Percentiles rank a stretch among this genome's conserved stretches.
Evolutionary conservation across 2,797 vertebrate species (phyloP).

Genomic region (Aulostomus chinensis): DNA sequence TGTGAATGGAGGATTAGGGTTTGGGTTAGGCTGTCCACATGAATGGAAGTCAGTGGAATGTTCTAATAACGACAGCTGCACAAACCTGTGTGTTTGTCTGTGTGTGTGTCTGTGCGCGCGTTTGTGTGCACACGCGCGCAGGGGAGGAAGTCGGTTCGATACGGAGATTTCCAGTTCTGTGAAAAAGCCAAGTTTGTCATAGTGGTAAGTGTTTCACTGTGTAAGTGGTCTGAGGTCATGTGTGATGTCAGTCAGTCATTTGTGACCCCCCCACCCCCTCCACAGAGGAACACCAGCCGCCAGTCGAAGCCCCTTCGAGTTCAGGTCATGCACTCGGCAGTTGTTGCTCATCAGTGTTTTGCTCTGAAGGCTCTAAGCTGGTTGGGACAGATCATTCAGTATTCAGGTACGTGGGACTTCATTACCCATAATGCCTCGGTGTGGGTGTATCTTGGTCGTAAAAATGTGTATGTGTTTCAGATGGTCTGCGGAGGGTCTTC

Average conservation of each 20-base stretch:
- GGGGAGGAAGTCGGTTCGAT: conserved; percentile 95
- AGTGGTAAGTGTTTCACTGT: conserved; percentile 81
- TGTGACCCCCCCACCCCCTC: background rate
- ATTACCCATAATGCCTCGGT: background rate
- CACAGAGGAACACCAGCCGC: conserved; percentile 93
- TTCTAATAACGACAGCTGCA: too few relatives aligned
- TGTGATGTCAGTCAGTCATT: too few relatives aligned
- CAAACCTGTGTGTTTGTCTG: background rate
- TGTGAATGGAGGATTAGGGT: too few relatives aligned
- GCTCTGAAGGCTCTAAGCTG: conserved; percentile 91
- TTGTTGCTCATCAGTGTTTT: conserved; percentile 96
- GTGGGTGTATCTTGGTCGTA: background rate
- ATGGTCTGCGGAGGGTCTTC: conserved; percentile 90
- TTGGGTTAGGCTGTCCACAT: too few relatives aligned
- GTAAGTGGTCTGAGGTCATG: too few relatives aligned
- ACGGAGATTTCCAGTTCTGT: conserved; percentile 93
- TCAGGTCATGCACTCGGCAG: conserved; percentile 96
- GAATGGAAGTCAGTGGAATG: too few relatives aligned
- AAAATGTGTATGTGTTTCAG: conserved; percentile 64
- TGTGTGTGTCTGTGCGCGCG: background rate
- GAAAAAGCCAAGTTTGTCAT: conserved; percentile 95
- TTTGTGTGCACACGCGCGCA: conserved; percentile 48
- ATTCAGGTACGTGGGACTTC: conserved; percentile 84
- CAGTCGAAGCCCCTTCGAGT: conserved; percentile 96
- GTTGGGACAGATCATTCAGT: conserved; percentile 91